These are phyloP conservation scores for Alcedo quadribrachys DNA, from an alignment of 2,797 vertebrate species.

Conservation along the genomic window DNA sequence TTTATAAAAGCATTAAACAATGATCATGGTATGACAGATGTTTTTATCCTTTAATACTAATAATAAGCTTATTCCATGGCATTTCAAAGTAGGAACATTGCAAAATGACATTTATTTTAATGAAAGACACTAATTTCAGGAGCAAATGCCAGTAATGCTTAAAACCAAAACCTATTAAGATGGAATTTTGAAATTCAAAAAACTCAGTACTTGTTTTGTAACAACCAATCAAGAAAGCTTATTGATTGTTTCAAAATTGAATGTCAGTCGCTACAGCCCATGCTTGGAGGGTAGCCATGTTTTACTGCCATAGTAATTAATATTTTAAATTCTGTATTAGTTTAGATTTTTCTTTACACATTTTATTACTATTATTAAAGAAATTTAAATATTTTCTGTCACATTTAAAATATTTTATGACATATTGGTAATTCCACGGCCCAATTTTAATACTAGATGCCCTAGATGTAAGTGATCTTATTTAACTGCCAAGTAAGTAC, in stretches of 20 bases:
- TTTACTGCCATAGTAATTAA: not conserved
- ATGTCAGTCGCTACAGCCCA: not conserved
- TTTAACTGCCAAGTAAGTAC: not conserved
- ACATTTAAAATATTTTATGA: not conserved
- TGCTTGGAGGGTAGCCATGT: not conserved
- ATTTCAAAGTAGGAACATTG: not conserved
- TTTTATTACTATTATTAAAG: not conserved
- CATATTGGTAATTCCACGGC: not conserved
- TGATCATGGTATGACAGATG: not conserved
- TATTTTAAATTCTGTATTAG: not conserved
- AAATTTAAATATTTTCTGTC: not conserved
- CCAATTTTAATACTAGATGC: not conserved
- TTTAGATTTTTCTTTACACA: not conserved
- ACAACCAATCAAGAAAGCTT: not conserved
- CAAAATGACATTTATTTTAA: conserved; percentile 5
- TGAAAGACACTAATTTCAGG: conserved; percentile 3
- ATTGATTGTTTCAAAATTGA: not conserved
- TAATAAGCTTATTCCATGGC: not conserved
- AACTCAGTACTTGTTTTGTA: not conserved
- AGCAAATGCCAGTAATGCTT: not conserved
- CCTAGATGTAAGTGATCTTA: not conserved
- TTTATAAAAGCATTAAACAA: conserved; percentile 18
- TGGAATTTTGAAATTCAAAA: conserved; percentile 14
- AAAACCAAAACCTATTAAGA: not conserved
- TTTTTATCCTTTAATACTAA: conserved; percentile 10